phyloP scores from a whole-genome alignment of 1,140 invertebrate species.

The Episyrphus balteatus region DNA sequence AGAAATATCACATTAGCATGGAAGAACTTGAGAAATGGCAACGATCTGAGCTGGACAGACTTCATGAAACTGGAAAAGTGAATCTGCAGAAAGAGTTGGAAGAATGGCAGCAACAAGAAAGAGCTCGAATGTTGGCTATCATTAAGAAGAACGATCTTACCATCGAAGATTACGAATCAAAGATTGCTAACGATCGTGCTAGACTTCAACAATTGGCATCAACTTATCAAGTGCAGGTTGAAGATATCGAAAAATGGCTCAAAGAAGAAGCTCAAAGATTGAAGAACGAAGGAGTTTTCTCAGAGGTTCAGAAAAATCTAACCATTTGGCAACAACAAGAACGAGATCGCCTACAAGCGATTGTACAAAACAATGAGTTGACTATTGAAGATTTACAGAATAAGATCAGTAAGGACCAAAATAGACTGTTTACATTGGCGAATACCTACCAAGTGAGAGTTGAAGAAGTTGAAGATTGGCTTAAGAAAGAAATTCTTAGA shows the following conservation, averaged over 20 bases:
- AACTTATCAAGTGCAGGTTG: slow-evolving; percentile 26
- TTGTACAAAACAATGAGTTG: slow-evolving; percentile 25
- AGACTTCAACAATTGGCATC: slow-evolving; percentile 21
- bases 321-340: slow-evolving; percentile 26
- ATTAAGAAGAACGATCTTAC: slow-evolving; percentile 26
- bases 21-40: slow-evolving; percentile 34
- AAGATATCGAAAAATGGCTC: slow-evolving; percentile 30
- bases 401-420: slow-evolving; percentile 29
- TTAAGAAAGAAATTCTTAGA: slow-evolving; percentile 26
- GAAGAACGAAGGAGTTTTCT: slow-evolving; percentile 26
- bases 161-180: slow-evolving; percentile 28
- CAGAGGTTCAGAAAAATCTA: slow-evolving; percentile 26
- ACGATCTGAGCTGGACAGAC: slow-evolving; percentile 19
- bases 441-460: slow-evolving; percentile 27
- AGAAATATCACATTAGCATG: slow-evolving; percentile 27
- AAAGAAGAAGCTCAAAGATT: slow-evolving; percentile 25
- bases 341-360: slow-evolving; percentile 19
- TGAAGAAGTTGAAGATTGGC: slow-evolving; percentile 30
- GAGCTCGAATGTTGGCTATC: slow-evolving; percentile 18
- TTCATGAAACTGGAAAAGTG: slow-evolving; percentile 20
- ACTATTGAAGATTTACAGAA: slow-evolving; percentile 26
- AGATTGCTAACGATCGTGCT: slow-evolving; percentile 24
- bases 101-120: slow-evolving; percentile 26
- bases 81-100: slow-evolving; percentile 25
- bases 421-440: slow-evolving; percentile 24